phyloP scores from a whole-genome alignment of 2,797 vertebrate species.

The Clamator glandarius region DNA sequence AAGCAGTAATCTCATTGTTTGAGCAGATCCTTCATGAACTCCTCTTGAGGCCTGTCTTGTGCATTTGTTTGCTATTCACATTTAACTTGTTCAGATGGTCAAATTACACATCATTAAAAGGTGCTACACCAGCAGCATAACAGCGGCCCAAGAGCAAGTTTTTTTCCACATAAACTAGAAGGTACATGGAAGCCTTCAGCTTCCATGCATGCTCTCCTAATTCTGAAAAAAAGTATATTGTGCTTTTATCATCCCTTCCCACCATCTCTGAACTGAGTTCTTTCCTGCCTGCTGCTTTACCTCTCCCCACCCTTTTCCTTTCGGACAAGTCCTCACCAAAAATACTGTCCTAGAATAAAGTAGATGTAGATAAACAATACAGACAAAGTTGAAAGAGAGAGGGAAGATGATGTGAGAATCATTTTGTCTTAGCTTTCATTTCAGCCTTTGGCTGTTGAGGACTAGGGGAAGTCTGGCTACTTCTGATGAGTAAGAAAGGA shows the following conservation, averaged over 20 bases:
- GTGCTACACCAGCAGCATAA: not conserved
- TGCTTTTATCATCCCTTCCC: constrained; percentile 4
- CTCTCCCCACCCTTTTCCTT: constrained; percentile 52
- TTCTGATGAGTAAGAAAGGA: not conserved
- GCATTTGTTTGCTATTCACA: not conserved
- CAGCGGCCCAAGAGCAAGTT: not conserved
- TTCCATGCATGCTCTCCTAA: not conserved
- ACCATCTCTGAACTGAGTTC: not conserved
- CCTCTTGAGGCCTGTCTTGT: not conserved
- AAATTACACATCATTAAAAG: not conserved
- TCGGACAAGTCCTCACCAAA: not conserved
- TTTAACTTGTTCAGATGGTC: not conserved
- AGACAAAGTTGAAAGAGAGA: not conserved
- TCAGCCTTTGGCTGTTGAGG: not conserved
- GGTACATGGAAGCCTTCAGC: not conserved
- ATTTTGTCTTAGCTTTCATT: not conserved
- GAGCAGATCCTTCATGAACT: not conserved
- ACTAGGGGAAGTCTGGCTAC: not conserved
- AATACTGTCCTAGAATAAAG: not conserved
- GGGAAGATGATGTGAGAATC: not conserved
- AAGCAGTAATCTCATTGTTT: not conserved
- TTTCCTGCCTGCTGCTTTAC: constrained; percentile 30
- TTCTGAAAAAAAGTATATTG: not conserved
- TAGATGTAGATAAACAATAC: not conserved
- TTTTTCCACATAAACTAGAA: not conserved